Evolutionary conservation across 2,113 vertebrate genomes (phyloP), one percentile per base, ranked within the genome.

Genomic region (Cyphomyrus discorhynchus): DNA sequence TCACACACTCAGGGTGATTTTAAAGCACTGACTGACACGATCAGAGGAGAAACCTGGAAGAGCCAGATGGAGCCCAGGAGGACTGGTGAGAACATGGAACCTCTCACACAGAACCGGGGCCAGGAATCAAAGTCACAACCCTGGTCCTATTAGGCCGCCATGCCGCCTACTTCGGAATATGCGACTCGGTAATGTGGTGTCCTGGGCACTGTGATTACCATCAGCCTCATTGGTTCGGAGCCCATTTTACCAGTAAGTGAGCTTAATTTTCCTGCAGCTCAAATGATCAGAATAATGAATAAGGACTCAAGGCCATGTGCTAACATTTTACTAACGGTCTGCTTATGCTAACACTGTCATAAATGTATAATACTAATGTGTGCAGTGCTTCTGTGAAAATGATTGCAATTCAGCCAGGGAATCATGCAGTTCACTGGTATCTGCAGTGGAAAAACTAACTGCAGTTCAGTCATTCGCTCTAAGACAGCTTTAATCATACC

Each of bases 171-270:
- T 3, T 42, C 4, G 2, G 74, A 42, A 42, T 42, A 80, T 19
- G 5, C 4, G 31, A 80, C 35, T 80, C 7, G 19, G 8, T 84
- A n/a, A 39, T 45, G 45, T 47, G 39, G 42, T 47, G 45, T 24
- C 21, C 45, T 84, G 82, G 46, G 39, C 19, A 86, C 15, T 53
- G 47, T 86, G 46, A 47, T 49, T 86, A 52, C n/a, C 45, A 13
- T 52, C 85, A 86, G 85, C 13, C 49, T 80, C 89, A 87, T 70
- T 87, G 45, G 13, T 86, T 90, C 46, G 52, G 11, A 50, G 58
- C 19, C 52, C 21, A 70, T 52, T 47, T 45, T n/a, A 56, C 86
- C 19, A 83, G 24, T 58, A 86, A 50, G 70, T 87, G n/a, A 89
- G 52, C 49, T 13, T 56, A 89, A 83, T 74, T 77, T 47, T 52